Evolutionary conservation across 2,113 vertebrate species (phyloP).

Genomic region (Paedocypris sp.): DNA sequence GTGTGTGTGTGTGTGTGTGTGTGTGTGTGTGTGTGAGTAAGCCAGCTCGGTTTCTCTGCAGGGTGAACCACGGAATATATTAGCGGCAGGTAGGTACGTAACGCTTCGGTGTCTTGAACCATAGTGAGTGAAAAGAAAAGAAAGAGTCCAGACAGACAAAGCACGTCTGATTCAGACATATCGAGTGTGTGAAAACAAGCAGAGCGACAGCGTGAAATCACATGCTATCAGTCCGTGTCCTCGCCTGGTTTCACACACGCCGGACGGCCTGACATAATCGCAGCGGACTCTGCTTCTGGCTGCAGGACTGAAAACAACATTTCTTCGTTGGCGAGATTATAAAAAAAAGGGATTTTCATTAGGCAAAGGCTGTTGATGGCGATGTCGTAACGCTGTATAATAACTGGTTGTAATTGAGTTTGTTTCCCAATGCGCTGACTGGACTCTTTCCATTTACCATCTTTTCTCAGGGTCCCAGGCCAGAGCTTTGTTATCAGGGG

Average conservation of each 20-base stretch:
- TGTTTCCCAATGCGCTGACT: conserved; percentile 42
- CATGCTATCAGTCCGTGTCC: background rate
- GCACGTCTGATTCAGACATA: conserved; percentile 2
- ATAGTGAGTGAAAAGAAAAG: no score
- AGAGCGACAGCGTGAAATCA: no score
- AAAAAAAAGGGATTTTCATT: conserved; percentile 36
- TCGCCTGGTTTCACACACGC: background rate
- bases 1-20: conserved; percentile 18
- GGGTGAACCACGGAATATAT: background rate
- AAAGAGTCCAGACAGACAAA: conserved; percentile 24
- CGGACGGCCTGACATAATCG: background rate
- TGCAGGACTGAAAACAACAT: conserved; percentile 14
- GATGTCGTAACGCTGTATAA: conserved; percentile 31
- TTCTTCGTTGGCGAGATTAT: conserved; percentile 30
- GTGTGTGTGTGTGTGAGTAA: background rate
- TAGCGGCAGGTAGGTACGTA: background rate
- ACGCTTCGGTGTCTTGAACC: no score
- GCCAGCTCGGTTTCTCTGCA: background rate
- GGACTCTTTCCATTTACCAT: conserved; percentile 51
- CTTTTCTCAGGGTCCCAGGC: conserved; percentile 45
- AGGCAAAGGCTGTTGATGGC: conserved; percentile 29
- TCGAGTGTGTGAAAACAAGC: no score
- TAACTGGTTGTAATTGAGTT: conserved; percentile 37
- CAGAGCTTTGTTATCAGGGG: conserved; percentile 47
- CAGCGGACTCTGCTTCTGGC: background rate